Conservation (phyloP, 2,888 invertebrate species). For the Eilema griseolum region DNA sequence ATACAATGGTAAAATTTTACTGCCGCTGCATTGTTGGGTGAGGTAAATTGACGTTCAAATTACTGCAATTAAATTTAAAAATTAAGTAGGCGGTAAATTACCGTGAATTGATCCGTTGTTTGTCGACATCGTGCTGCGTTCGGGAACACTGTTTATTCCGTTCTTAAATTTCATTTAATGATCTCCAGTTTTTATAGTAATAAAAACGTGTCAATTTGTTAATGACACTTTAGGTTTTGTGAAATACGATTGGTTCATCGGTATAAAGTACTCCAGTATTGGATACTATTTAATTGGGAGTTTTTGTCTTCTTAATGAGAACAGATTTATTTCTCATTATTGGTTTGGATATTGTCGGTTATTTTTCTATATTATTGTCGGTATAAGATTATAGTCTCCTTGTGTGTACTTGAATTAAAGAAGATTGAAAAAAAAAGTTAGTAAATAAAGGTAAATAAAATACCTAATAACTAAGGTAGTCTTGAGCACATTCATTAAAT, state of each 20-base stretch:
- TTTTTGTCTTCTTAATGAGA: conserved; percentile 41
- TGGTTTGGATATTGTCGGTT: not conserved
- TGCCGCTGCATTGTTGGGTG: conserved; percentile 53
- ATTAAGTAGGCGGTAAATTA: conserved; percentile 74
- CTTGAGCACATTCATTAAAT: too few relatives aligned
- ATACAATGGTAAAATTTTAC: conserved; percentile 49
- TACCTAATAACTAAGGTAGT: too few relatives aligned
- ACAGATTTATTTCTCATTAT: not conserved
- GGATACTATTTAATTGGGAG: conserved; percentile 51
- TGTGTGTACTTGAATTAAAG: not conserved
- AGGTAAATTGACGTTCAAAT: conserved; percentile 61
- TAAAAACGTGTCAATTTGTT: conserved; percentile 74
- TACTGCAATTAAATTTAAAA: conserved; percentile 70
- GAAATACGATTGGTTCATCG: conserved; percentile 55
- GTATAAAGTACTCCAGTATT: conserved; percentile 49
- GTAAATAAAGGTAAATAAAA: too few relatives aligned
- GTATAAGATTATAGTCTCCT: not conserved
- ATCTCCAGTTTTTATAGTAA: conserved; percentile 58
- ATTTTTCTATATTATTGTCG: not conserved
- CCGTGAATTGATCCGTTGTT: conserved; percentile 68
- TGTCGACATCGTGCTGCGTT: conserved; percentile 57
- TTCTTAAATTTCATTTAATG: conserved; percentile 71
- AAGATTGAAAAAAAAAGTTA: too few relatives aligned
- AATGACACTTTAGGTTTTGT: conserved; percentile 57
- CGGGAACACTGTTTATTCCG: conserved; percentile 59